Conservation (phyloP, 2,113 vertebrate species). For the Cochlearius cochlearius region DNA sequence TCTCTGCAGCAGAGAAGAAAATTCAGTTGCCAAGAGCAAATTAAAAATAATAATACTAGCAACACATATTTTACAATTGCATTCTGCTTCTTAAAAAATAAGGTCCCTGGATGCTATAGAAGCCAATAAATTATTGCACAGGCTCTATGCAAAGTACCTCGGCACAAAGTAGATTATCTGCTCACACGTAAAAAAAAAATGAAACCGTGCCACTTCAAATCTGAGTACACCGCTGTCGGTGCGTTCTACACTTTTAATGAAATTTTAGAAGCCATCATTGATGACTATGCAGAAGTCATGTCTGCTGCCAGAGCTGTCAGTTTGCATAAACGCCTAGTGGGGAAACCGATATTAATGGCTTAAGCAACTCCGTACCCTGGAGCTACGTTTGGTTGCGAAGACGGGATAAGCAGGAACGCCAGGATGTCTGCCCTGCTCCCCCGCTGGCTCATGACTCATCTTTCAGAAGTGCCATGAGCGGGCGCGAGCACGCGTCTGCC, state of each 20-base stretch:
- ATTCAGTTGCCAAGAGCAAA: constrained; percentile 16
- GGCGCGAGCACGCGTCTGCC: background rate
- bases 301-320: constrained; percentile 58
- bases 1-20: background rate
- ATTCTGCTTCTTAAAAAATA: background rate
- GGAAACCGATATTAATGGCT: constrained; percentile 24
- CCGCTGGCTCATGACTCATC: constrained; percentile 12
- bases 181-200: background rate
- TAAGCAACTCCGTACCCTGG: background rate
- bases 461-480: background rate
- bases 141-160: background rate
- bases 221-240: background rate
- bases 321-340: constrained; percentile 30
- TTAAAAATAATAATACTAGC: constrained; percentile 10
- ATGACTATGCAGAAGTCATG: constrained; percentile 17
- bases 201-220: background rate
- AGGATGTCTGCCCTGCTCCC: background rate
- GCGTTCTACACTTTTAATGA: constrained; percentile 16
- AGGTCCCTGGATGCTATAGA: background rate
- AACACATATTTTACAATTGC: background rate
- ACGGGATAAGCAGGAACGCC: background rate
- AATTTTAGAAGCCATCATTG: constrained; percentile 50
- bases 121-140: background rate
- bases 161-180: background rate
- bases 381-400: background rate